Evolutionary conservation across 2,797 vertebrate species (phyloP).

Genomic region (Gambelia wislizenii): DNA sequence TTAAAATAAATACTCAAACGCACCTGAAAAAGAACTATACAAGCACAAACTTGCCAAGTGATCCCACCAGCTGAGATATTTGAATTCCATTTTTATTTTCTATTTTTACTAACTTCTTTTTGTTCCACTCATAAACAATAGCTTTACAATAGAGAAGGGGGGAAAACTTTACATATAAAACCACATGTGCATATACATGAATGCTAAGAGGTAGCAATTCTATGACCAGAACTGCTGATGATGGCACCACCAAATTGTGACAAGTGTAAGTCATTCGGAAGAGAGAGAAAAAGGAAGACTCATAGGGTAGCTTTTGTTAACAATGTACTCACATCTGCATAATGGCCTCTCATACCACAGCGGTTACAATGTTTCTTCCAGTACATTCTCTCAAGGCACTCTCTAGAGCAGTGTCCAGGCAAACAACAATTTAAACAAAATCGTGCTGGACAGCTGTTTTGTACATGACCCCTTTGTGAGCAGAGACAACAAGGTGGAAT

Average conservation of each 20-base stretch:
- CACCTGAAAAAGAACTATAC: not conserved
- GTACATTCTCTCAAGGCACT: slow-evolving; percentile 85
- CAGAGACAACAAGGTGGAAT: slow-evolving; percentile 86
- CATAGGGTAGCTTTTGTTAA: not conserved
- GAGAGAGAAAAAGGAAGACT: not conserved
- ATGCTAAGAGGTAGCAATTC: fast-evolving
- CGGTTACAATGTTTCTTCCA: slow-evolving; percentile 90
- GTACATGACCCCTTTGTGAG: slow-evolving; percentile 83
- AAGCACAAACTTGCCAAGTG: not conserved
- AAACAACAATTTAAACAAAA: slow-evolving; percentile 90
- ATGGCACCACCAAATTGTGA: not conserved
- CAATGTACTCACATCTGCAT: slow-evolving; percentile 87
- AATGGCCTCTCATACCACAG: slow-evolving; percentile 91
- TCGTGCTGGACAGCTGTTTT: slow-evolving; percentile 82
- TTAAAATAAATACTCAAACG: not conserved
- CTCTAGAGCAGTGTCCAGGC: slow-evolving; percentile 84
- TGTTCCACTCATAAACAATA: not conserved
- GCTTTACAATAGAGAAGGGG: not conserved
- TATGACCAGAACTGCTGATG: fast-evolving
- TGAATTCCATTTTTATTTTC: not conserved
- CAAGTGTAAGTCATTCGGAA: not conserved
- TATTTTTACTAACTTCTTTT: not conserved
- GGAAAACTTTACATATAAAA: not conserved
- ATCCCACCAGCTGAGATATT: not conserved
- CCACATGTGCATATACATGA: fast-evolving